Conservation (phyloP, 92 coral and sea anemone genomes). For the Plumapathes pennacea region DNA sequence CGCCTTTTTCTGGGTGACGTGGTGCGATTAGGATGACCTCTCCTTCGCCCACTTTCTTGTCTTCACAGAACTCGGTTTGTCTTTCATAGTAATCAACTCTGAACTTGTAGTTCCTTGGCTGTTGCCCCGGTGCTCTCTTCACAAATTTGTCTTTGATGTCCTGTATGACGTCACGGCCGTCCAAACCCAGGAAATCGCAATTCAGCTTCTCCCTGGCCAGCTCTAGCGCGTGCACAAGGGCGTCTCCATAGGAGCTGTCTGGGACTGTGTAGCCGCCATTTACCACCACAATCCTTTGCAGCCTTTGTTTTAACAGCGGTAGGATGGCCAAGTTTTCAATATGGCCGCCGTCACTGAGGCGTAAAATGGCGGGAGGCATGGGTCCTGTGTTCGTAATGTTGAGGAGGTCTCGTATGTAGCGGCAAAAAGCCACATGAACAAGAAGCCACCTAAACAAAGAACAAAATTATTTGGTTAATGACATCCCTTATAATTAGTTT, state of each 20-base stretch:
- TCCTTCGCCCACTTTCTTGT: slow-evolving; percentile 79
- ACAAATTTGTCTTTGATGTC: slow-evolving; percentile 65
- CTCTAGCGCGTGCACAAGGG: slow-evolving; percentile 30
- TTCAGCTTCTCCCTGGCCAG: slow-evolving; percentile 73
- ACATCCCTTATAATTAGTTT: too few relatives aligned
- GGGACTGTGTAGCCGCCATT: slow-evolving; percentile 45
- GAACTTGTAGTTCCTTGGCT: slow-evolving; percentile 82
- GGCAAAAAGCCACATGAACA: slow-evolving; percentile 26
- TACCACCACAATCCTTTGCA: slow-evolving; percentile 40
- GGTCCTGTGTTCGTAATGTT: slow-evolving; percentile 34
- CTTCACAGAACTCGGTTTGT: slow-evolving; percentile 13
- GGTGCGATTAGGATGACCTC: slow-evolving; percentile 66
- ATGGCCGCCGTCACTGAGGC: slow-evolving; percentile 77
- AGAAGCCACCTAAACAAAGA: slow-evolving; percentile 37
- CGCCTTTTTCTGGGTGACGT: slow-evolving; percentile 75
- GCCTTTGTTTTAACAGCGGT: slow-evolving; percentile 46
- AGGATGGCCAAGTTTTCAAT: slow-evolving; percentile 66
- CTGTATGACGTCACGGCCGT: slow-evolving; percentile 76
- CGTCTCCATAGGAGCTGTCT: slow-evolving; percentile 27
- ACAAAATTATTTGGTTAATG: too few relatives aligned
- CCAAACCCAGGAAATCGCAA: slow-evolving; percentile 71
- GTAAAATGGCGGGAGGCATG: slow-evolving; percentile 46
- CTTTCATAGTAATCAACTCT: slow-evolving; percentile 72
- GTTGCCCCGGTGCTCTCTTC: slow-evolving; percentile 53
- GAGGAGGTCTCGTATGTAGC: slow-evolving; percentile 55